A percentile compares a stretch with the other conserved stretches of the same genome.
phyloP scores from a whole-genome alignment of 2,113 vertebrate species.

The Lonchura striata region DNA sequence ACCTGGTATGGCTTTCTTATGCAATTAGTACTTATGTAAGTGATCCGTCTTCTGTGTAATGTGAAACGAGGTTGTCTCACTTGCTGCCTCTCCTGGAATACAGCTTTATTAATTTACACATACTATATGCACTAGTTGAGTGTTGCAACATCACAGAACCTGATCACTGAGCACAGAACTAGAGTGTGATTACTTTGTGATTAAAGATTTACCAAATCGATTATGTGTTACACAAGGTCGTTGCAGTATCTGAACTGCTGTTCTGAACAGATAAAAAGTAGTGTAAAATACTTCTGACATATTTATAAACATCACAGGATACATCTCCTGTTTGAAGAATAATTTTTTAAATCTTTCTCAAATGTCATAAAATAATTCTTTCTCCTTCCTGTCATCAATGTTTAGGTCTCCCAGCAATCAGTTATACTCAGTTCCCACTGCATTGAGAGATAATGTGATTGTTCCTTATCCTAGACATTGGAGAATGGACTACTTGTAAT shows the following conservation, averaged over 20 bases:
- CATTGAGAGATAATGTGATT: background rate
- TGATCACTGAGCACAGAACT: slow-evolving; percentile 16
- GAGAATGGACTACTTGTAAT: background rate
- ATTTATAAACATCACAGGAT: background rate
- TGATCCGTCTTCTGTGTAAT: slow-evolving; percentile 19
- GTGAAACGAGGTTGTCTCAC: background rate
- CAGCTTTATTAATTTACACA: slow-evolving; percentile 25
- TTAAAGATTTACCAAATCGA: slow-evolving; percentile 26
- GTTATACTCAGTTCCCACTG: background rate
- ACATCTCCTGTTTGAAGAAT: background rate
- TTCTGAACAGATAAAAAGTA: background rate
- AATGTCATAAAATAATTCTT: background rate
- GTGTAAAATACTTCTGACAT: background rate
- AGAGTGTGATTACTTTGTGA: background rate
- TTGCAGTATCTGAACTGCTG: background rate
- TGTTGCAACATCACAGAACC: slow-evolving; percentile 2
- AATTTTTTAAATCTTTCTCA: background rate
- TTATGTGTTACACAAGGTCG: background rate
- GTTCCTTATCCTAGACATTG: background rate
- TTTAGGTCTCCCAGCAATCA: background rate
- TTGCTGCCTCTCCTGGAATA: slow-evolving; percentile 15
- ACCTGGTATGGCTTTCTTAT: background rate
- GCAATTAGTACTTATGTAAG: slow-evolving; percentile 35
- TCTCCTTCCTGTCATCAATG: background rate
- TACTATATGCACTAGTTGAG: background rate